Conservation (phyloP, 2,113 vertebrate species). For the Python bivittatus region DNA sequence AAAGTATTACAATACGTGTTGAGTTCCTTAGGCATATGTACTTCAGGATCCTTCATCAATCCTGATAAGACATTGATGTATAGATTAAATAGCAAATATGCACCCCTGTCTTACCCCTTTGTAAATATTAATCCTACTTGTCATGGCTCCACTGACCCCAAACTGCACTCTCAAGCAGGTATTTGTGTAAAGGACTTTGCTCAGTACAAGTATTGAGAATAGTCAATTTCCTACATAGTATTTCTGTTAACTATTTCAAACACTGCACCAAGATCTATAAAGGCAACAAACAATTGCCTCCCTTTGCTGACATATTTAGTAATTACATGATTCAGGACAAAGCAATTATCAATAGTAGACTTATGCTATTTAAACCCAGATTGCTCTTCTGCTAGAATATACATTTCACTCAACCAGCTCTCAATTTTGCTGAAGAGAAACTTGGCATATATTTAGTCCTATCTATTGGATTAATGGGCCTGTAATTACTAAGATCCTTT, state of each 20-base stretch:
- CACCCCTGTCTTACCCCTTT: neutral
- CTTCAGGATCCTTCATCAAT: neutral
- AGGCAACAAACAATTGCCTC: no score
- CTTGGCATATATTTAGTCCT: neutral
- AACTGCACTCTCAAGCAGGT: neutral
- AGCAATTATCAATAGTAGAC: neutral
- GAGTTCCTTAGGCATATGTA: neutral
- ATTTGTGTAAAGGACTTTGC: neutral
- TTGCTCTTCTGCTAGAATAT: neutral
- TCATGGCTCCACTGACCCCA: neutral
- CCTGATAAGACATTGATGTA: neutral
- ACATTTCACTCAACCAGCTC: neutral
- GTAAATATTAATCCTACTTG: no score
- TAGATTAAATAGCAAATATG: neutral
- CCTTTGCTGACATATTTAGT: neutral
- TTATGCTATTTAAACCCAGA: neutral
- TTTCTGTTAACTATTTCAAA: no score
- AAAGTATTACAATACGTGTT: neutral
- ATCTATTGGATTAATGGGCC: neutral
- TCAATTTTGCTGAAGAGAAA: neutral
- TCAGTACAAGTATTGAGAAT: neutral
- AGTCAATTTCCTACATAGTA: neutral
- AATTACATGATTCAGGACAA: neutral
- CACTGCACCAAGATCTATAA: no score
- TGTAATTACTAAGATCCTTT: no score